phyloP scores from a whole-genome alignment of 2,797 vertebrate genomes.

The Catamblyrhynchus diadema region DNA sequence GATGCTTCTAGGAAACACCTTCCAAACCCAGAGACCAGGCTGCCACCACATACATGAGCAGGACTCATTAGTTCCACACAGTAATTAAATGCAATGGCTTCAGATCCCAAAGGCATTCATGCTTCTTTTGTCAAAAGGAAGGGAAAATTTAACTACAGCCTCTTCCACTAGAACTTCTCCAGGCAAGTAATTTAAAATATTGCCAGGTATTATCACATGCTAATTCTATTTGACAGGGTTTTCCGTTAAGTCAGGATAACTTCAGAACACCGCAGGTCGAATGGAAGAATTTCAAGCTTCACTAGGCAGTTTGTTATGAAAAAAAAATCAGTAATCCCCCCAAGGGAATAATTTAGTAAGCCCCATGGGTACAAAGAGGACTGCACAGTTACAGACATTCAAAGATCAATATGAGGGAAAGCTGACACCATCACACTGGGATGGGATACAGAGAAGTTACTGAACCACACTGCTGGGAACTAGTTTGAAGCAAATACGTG shows the following conservation, averaged over 20 bases:
- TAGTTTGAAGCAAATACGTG: neutral
- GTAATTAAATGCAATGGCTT: neutral
- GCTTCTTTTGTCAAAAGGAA: neutral
- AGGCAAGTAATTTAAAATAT: neutral
- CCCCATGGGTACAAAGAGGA: neutral
- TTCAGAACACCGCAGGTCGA: accelerated
- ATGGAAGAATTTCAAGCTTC: neutral
- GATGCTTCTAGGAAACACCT: neutral
- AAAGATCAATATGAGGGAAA: neutral
- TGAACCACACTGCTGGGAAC: neutral
- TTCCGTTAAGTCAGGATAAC: neutral
- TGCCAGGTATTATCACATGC: neutral
- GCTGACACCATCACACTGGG: neutral
- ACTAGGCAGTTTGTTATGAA: neutral
- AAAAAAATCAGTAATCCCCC: neutral
- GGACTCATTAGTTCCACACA: neutral
- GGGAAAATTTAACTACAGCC: neutral
- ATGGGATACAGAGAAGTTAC: neutral
- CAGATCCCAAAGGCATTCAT: neutral
- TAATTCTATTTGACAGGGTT: neutral
- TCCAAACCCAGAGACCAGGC: neutral
- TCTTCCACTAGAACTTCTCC: neutral
- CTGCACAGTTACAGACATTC: neutral
- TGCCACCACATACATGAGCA: neutral
- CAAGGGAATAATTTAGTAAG: neutral